Evolutionary conservation across 2,113 vertebrate genomes (phyloP).

Genomic region (Natator depressus): DNA sequence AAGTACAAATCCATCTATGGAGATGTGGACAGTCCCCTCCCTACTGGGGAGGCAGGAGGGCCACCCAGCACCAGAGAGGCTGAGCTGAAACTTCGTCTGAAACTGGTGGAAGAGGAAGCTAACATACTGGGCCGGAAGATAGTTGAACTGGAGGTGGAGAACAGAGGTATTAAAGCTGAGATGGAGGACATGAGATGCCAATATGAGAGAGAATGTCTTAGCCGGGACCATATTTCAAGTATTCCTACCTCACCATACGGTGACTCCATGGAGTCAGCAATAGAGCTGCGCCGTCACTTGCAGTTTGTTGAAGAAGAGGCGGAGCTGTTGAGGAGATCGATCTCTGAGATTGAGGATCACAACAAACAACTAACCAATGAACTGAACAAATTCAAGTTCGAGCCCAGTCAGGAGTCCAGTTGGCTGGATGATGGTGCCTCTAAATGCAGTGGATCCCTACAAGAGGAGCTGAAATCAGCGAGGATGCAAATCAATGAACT

Average conservation of each 20-base stretch:
- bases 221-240: conserved; percentile 89
- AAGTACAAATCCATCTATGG: conserved; percentile 96
- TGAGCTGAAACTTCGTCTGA: conserved; percentile 93
- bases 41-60: conserved; percentile 87
- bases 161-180: conserved; percentile 94
- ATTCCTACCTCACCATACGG: conserved; percentile 93
- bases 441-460: conserved; percentile 70
- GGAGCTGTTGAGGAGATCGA: conserved; percentile 92
- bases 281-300: conserved; percentile 92
- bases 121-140: conserved; percentile 97
- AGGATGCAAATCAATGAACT: conserved; percentile 93
- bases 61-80: conserved; percentile 96
- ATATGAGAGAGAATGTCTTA: conserved; percentile 89
- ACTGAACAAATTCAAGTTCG: conserved; percentile 94
- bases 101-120: conserved; percentile 97
- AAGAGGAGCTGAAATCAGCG: conserved; percentile 93
- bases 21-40: conserved; percentile 93
- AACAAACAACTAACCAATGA: conserved; percentile 93
- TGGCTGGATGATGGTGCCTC: conserved; percentile 68
- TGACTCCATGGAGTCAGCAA: conserved; percentile 88
- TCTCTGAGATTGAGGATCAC: conserved; percentile 96
- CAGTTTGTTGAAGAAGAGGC: conserved; percentile 99
- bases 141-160: conserved; percentile 98
- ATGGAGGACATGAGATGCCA: conserved; percentile 95
- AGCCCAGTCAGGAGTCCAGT: conserved; percentile 77